Evolutionary conservation across 2,888 invertebrate species (phyloP), one percentile per base, ranked within the genome.

Genomic region (Campaea margaritaria): DNA sequence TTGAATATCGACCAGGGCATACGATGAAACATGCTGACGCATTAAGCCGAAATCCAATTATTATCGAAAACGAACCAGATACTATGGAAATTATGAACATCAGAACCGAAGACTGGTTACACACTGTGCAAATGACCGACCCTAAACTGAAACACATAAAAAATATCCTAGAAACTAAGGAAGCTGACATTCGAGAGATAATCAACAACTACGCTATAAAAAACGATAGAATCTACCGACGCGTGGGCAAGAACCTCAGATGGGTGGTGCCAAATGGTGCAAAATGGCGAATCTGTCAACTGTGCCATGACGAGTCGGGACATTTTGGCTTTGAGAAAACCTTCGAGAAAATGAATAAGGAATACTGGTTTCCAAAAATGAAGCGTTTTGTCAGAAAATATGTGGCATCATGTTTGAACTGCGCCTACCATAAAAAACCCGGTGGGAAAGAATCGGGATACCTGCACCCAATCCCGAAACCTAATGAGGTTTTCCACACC

Each of bases 331-430:
- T 50, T 12, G 50, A 54, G 0, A 59, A 59, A 38, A 59, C 59
- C 2, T 27, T 50, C 13, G 59, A 54, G 31, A 31, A 31, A 31
- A 12, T 31, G 31, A 34, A 49, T 50, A 0, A 44, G 0, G 15
- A 28, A 0, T 89, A 85, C 65, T 87, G 83, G 83, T 87, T 87
- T 47, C 76, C 78, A 0, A 67, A 74, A 8, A 84, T 87, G 82
- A 69, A 69, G 47, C 53, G 67, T 0, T 85, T 80, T 42, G 77
- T 84, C 0, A 73, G 74, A 27, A 60, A 59, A 36, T 59, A 59
- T 27, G 59, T 59, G 3, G 28, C 13, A 0, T 14, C 60, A 1
- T 60, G 60, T 34, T 15, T 56, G 2, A 16, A 44, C n/a, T 61
- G 59, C 14, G 59, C 59, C 0, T 36, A 27, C 27, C 12, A 34